Evolutionary conservation across 2,888 invertebrate species (phyloP), one percentile per base, ranked within the genome.

Genomic region (Tachystola acroxantha): DNA sequence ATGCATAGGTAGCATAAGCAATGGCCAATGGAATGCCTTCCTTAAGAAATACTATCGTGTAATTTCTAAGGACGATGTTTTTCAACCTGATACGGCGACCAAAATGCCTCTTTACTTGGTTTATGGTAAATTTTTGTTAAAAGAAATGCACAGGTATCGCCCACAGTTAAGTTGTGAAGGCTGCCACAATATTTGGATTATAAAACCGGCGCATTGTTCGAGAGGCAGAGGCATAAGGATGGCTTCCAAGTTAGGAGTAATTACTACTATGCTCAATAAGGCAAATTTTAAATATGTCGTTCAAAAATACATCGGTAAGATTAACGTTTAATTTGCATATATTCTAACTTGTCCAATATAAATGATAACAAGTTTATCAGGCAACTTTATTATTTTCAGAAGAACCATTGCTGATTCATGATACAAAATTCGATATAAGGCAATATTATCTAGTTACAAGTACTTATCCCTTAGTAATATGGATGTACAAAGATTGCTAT

Each of bases 381-480:
- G n/a, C n/a, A n/a, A n/a, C 10, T 13, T 28, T 12, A 28, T 30
- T 10, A 7, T 30, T 16, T 31, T n/a, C 78, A 94, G 95, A 95
- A 78, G 91, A 92, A 30, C 96, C 96, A 1, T 70, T 96, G 30
- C 74, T 97, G 29, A 91, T 97, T 26, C 89, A 94, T 66, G 91
- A 93, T 42, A 96, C 95, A 0, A 97, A 97, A 81, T 97, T 97
- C 66, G 96, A 97, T 63, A 95, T 97, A 45, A 89, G 96, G 6
- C 95, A 96, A 74, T 97, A 96, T 90, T 96, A 96, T 72, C 75
- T 97, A 34, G 92, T 96, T 0, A 94, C 94, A 26, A 92, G 91
- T 50, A 92, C 92, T 50, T 90, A 89, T 49, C 94, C 94, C 0
- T 81, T 96, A 33, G 92, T 92, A 0, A 91, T 97, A 57, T 97